Base-by-base conservation (phyloP, 2,888 invertebrate genomes). In the Pseudococcus longispinus region DNA sequence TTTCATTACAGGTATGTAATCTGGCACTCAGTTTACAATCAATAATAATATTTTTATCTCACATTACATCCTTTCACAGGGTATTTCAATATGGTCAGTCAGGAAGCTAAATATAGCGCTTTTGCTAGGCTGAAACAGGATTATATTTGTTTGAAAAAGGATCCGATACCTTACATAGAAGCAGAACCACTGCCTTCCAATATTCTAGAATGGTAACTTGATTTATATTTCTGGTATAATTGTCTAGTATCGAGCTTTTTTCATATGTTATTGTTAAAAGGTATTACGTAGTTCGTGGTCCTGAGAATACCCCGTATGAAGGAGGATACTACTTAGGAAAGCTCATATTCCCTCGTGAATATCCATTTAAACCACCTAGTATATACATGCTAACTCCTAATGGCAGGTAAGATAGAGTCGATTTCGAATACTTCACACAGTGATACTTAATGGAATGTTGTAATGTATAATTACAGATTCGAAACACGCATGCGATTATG, bases 341-440 rank as follows among this genome's bases (percentile, higher is more conserved):
- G 91, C 93, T 99, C 88, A 93, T 98, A 87, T 99, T 99, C 92
- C 99, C 99, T 0, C 92, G 95, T 89, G 98, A 99, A 90, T 99
- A 97, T 91, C 99, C 99, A 0, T 99, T 98, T 91, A 97, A 97
- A 91, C 98, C 98, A 42, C 98, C 98, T 51, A 96, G 97, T 88
- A 98, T 99, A 90, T 98, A 96, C 90, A 99, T 99, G 97, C 94
- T 97, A 87, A 99, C 99, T n/a, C 99, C 99, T 9, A 99, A 97
- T 91, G 99, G 99, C 87, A 91, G 94, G 90, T 93, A 92, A 89
- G 91, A 65, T 88, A 37, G 18, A 23, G 3, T 32, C 1, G 15
- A 13, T 82, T 20, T 5, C 9, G 2, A 18, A 18, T 65, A 65
- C 65, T 6, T 32, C 32, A 32, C 6, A 32, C 32, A 32, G 32